A percentile compares a stretch with the other conserved stretches of the same genome.
Conservation (phyloP, 2,113 vertebrate species). For the Tachuris rubrigastra region DNA sequence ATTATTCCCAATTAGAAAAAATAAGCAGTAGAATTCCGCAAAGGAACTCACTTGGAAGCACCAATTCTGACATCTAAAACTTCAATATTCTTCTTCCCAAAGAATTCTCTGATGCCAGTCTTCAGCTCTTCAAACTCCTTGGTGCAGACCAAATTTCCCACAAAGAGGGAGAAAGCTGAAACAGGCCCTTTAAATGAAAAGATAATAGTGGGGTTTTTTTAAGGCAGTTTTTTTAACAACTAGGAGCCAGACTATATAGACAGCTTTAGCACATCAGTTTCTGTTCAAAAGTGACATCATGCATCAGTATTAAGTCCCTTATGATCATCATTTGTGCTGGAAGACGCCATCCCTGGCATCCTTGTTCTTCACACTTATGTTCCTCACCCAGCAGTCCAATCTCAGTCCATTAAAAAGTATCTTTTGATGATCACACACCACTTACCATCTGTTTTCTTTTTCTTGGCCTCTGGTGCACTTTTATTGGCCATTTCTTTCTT, state of each 20-base stretch:
- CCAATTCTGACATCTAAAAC: constrained; percentile 86
- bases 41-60: constrained; percentile 79
- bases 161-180: constrained; percentile 81
- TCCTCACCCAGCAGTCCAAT: background rate
- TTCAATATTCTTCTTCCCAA: constrained; percentile 86
- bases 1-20: background rate
- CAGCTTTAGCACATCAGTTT: constrained; percentile 73
- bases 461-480: constrained; percentile 76
- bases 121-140: constrained; percentile 90
- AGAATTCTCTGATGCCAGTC: constrained; percentile 81
- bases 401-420: background rate
- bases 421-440: background rate
- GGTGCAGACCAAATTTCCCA: constrained; percentile 83
- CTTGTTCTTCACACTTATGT: background rate
- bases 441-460: constrained; percentile 72
- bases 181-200: constrained; percentile 27
- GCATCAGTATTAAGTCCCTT: constrained; percentile 87
- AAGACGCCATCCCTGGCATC: background rate
- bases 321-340: constrained; percentile 73
- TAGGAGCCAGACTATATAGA: background rate
- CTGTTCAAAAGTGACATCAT: constrained; percentile 70
- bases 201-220: fast-evolving
- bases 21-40: background rate
- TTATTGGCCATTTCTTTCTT: constrained; percentile 82
- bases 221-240: background rate